Conservation (phyloP, 1,140 invertebrate genomes). For the Apis mellifera region DNA sequence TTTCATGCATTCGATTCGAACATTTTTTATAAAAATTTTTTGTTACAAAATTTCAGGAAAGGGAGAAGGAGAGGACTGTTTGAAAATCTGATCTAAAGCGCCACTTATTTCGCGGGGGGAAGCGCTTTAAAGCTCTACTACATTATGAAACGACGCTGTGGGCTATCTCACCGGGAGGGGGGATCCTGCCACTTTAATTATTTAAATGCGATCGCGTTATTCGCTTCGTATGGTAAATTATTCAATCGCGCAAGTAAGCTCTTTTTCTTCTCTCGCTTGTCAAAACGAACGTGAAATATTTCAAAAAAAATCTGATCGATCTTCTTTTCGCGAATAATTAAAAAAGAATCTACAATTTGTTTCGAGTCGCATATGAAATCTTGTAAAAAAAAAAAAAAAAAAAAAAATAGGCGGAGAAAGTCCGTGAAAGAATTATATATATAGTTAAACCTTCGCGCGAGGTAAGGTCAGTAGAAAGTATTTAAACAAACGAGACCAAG, state of each 20-base stretch:
- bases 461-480: not conserved
- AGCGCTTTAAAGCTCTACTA: not conserved
- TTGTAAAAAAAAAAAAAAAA: no score
- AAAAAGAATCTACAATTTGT: not conserved
- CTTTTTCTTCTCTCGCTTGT: not conserved
- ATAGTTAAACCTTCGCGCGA: not conserved
- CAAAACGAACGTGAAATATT: not conserved
- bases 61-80: no score
- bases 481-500: not conserved
- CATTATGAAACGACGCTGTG: not conserved
- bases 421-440: not conserved
- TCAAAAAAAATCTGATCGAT: not conserved
- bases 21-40: not conserved
- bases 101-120: not conserved
- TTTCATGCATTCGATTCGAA: not conserved
- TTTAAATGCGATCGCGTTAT: conserved; percentile 35
- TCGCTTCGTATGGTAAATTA: conserved; percentile 28
- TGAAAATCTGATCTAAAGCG: not conserved
- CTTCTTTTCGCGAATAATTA: no score
- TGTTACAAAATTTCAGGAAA: no score
- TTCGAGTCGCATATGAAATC: not conserved
- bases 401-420: no score
- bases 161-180: not conserved
- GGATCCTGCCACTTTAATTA: conserved; percentile 25
- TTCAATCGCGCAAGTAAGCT: not conserved